Conservation (phyloP, 2,113 vertebrate species). For the Neodontobutis hainanensis region DNA sequence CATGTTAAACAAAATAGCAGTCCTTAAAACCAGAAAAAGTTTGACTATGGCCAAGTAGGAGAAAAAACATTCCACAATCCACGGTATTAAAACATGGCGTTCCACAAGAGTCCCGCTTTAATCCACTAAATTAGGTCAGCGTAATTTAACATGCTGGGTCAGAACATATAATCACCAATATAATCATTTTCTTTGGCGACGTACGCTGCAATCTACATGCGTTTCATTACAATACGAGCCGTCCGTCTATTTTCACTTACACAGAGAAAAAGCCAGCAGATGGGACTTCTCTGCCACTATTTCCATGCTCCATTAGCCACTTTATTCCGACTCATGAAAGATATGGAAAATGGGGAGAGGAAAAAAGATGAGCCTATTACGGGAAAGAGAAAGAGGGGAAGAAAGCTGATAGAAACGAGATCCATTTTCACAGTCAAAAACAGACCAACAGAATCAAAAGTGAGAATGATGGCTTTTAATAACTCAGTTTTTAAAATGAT, state of each 20-base stretch:
- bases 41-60: no score
- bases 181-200: not conserved
- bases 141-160: not conserved
- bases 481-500: slow-evolving; percentile 48
- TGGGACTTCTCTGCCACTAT: slow-evolving; percentile 55
- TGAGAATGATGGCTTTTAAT: slow-evolving; percentile 23
- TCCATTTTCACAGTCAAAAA: slow-evolving; percentile 42
- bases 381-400: slow-evolving; percentile 15
- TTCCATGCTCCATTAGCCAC: slow-evolving; percentile 68
- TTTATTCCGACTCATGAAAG: slow-evolving; percentile 67
- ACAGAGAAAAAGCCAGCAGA: slow-evolving; percentile 42
- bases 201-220: slow-evolving; percentile 10
- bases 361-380: slow-evolving; percentile 64
- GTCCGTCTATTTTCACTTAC: slow-evolving; percentile 51
- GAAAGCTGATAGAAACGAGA: slow-evolving; percentile 15
- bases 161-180: not conserved
- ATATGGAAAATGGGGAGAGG: slow-evolving; percentile 43
- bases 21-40: no score
- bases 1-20: no score
- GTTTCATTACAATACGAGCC: slow-evolving; percentile 25
- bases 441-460: slow-evolving; percentile 28
- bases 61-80: no score
- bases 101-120: no score
- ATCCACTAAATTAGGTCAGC: no score
- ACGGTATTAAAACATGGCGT: no score